Evolutionary conservation across 2,797 vertebrate species (phyloP).

Genomic region (Poecilia velifera): DNA sequence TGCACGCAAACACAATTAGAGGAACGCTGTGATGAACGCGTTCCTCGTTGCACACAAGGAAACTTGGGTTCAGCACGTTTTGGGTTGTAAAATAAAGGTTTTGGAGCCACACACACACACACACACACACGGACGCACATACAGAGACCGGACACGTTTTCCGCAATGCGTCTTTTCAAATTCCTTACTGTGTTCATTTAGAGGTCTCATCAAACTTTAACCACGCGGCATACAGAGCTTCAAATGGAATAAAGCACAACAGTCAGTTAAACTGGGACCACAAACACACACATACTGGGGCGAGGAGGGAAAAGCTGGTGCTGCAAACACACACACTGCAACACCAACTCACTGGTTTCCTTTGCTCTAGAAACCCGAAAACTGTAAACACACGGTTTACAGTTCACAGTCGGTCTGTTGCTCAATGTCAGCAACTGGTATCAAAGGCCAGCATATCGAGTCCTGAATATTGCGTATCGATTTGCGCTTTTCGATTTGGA

Average conservation of each 20-base stretch:
- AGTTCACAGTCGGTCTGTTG: not conserved
- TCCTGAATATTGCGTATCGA: not conserved
- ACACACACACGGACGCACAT: constrained; percentile 4
- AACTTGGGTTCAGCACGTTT: constrained; percentile 19
- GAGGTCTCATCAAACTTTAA: constrained; percentile 80
- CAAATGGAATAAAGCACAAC: constrained; percentile 73
- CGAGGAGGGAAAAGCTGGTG: not conserved
- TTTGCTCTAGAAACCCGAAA: not conserved
- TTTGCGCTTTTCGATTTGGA: not conserved
- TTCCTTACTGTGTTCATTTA: constrained; percentile 70
- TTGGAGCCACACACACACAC: constrained; percentile 16
- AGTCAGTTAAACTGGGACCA: constrained; percentile 42
- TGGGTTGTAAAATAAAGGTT: constrained; percentile 7
- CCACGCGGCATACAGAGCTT: constrained; percentile 75
- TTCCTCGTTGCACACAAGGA: constrained; percentile 8
- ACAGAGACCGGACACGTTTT: constrained; percentile 59
- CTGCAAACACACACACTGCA: not conserved
- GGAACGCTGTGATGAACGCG: not conserved
- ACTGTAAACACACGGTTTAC: not conserved
- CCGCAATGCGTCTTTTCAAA: constrained; percentile 69
- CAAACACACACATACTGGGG: constrained; percentile 16
- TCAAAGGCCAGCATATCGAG: not conserved
- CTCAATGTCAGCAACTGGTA: not conserved
- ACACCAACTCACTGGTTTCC: not conserved
- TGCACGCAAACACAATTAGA: constrained; percentile 2